Base-by-base conservation (phyloP, 1,140 invertebrate species). In the Macrotrachela quadricornifera region DNA sequence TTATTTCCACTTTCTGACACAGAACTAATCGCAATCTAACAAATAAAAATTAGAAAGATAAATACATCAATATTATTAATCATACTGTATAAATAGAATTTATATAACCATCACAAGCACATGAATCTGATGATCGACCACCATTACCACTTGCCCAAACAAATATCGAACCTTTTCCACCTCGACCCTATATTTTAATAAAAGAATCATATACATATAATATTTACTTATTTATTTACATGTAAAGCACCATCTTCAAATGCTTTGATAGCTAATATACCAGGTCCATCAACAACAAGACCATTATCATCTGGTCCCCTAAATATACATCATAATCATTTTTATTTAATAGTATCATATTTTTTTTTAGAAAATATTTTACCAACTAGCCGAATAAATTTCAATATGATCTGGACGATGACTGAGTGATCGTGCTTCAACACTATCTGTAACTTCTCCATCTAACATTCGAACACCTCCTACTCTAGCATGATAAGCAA, bases 121-220 rank as follows among this genome's bases (percentile, higher is more conserved):
- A 99, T 4, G 86, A 92, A 63, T 99, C 92, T 6, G 82, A 83
- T 63, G 90, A 80, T 49, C 85, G 77, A 14, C 92, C 92, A 36
- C 92, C 92, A 66, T 99, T 97, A 13, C 92, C 92, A 6, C 87
- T 92, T 1, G 92, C 92, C 92, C 92, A 99, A 0, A 97, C 87
- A 66, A 95, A 99, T 59, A 99, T 96, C 6, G 86, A 92, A 14
- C 92, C 92, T 68, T 86, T 84, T 14, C 91, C 90, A 59, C 80
- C 77, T 12, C 92, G 78, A 21, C 92, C 92, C 81, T 88, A 58
- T 14, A 18, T 58, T 49, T n/a, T 46, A 16, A 41, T 13, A 15
- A 36, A 6, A 13, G 14, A 14, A 13, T 4, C 2, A 30, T 4
- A 30, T 30, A 4, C 21, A 30, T 15, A 15, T 44, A 2, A 18